Evolutionary conservation across 2,888 invertebrate genomes (phyloP), one percentile per base, ranked within the genome.

Genomic region (Pherbina coryleti): DNA sequence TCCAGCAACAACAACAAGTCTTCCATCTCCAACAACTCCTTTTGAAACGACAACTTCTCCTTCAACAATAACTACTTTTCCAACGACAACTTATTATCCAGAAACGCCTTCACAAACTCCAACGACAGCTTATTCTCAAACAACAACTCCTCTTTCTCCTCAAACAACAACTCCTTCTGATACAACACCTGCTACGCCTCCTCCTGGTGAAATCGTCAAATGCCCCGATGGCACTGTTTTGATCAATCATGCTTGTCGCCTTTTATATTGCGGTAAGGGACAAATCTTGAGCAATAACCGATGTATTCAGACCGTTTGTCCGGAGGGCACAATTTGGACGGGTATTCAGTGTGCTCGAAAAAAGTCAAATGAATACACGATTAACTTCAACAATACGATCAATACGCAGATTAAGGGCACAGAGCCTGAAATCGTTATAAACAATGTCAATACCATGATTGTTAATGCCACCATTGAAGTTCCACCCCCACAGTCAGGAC

Each of bases 291-390:
- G 28, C 3, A 69, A 81, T 2, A 83, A 82, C 1, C 80, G 78
- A 2, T 88, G 88, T 62, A 81, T 84, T 25, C 75, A 78, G 14
- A 78, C 82, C 0, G 73, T 74, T 7, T 88, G 88, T 64, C 86
- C 87, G 1, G 34, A 71, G 0, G 86, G 87, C 28, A 84, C 84
- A 3, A 49, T 78, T 49, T 88, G 88, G 88, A 83, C 78, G 2
- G 87, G 84, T 2, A 74, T 70, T 17, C 79, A 67, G 2, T 88
- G 88, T 71, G 77, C 82, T 1, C 31, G 67, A 0, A 80, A 82
- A 1, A 11, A 82, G 19, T 83, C 83, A 0, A 79, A 79, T 7
- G 78, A 82, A 5, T 81, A 81, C 5, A 78, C 78, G 17, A 49
- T 82, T 2, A 37, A 72, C 1, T 67, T 79, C 19, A 60, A 80